These are phyloP conservation scores for Gasteruption jaculator DNA, from an alignment of 2,888 invertebrate genomes.

Conservation along the genomic window DNA sequence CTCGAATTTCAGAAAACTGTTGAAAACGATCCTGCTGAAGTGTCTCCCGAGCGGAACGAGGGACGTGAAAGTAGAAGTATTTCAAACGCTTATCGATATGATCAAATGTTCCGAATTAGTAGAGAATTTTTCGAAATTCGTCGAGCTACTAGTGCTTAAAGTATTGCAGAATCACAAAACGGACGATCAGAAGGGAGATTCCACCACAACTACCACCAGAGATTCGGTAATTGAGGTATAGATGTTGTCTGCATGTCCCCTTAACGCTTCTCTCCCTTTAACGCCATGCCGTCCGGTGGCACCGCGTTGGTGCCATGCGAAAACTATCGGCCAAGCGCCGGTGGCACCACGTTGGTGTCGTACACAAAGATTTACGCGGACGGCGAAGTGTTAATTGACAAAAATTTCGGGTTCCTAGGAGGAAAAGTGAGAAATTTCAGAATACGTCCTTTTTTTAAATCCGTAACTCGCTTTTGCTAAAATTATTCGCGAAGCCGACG, in stretches of 20 bases:
- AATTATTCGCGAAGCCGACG: no score
- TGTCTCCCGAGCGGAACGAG: slow-evolving; percentile 62
- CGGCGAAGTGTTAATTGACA: no score
- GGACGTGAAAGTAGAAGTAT: slow-evolving; percentile 70
- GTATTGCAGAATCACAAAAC: slow-evolving; percentile 80
- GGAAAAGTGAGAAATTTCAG: no score
- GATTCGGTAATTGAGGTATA: slow-evolving; percentile 47
- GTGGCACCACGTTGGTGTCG: no score
- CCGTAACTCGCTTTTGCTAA: no score
- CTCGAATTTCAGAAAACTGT: slow-evolving; percentile 46
- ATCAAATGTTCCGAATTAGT: slow-evolving; percentile 73
- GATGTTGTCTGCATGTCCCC: slow-evolving; percentile 23
- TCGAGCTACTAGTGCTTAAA: slow-evolving; percentile 85
- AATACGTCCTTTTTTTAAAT: no score
- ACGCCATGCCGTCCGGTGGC: no score
- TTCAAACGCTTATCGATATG: slow-evolving; percentile 80
- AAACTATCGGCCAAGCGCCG: no score
- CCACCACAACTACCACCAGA: slow-evolving; percentile 31
- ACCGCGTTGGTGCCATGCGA: no score
- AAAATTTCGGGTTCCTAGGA: no score
- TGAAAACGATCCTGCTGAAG: slow-evolving; percentile 75
- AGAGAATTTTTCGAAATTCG: slow-evolving; percentile 79
- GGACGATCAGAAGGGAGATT: slow-evolving; percentile 41
- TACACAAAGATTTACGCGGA: no score
- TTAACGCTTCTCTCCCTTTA: slow-evolving; percentile 14